Evolutionary conservation across 2,888 invertebrate genomes (phyloP), one percentile per base, ranked within the genome.

Genomic region (Drosophila affinis): DNA sequence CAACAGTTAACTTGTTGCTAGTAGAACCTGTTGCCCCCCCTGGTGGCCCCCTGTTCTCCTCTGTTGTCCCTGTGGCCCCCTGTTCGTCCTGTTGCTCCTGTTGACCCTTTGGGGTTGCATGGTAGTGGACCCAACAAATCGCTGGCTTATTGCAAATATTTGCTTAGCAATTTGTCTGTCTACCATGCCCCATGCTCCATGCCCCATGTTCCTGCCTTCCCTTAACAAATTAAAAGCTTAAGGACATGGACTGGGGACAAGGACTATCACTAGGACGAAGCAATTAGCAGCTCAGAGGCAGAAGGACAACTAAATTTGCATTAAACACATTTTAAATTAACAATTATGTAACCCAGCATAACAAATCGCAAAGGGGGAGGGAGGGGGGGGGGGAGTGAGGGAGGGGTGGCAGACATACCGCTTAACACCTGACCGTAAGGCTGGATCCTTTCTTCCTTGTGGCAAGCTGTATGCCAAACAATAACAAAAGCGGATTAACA

Each of bases 271-370:
- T 32, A 21, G 49, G 57, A 34, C 74, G 58, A 54, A 56, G 60
- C 87, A 77, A 74, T 84, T 84, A 79, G 47, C 27, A 32, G 61
- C n/a, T 49, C 27, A 45, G 18, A 21, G 44, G 59, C 49, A 48
- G 53, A 54, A 44, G 49, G 65, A 68, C 76, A 71, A 75, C 76
- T 76, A 68, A 80, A 80, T 76, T 80, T 76, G 76, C 78, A 88
- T 88, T 86, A 86, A 88, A 88, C 72, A 80, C 80, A 78, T 76
- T 86, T 72, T 88, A 85, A 85, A 86, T 83, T 54, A 53, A 79
- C 78, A 88, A 85, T 85, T 85, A 86, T 78, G 87, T 86, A 83
- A 79, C 72, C 86, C 73, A 46, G 45, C n/a, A 53, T 24, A 52
- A 51, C 57, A 24, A 27, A 29, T 39, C 39, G 5, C 5, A 4